These are phyloP conservation scores for Melitaea athalia DNA, from an alignment of 2,888 invertebrate genomes.

Conservation along the genomic window DNA sequence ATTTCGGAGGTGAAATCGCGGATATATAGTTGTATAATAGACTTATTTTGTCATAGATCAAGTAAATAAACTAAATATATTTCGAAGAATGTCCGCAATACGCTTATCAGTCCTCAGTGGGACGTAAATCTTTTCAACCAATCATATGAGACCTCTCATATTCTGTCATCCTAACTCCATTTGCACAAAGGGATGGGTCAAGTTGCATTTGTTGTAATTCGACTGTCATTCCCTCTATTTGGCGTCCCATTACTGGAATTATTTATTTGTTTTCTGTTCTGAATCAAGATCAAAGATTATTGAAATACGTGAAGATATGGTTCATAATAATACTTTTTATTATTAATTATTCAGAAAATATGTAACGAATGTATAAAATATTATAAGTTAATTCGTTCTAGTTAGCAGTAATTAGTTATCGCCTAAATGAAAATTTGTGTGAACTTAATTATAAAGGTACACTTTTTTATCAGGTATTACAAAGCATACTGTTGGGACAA, in stretches of 20 bases:
- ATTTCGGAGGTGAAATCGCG: too few relatives aligned
- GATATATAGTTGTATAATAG: background rate
- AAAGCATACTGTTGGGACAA: too few relatives aligned
- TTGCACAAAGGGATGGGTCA: constrained; percentile 40
- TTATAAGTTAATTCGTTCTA: too few relatives aligned
- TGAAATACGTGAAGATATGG: background rate
- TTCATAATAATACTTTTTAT: too few relatives aligned
- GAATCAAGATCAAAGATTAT: constrained; percentile 38
- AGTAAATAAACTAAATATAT: constrained; percentile 28
- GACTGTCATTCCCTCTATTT: constrained; percentile 52
- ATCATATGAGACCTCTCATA: constrained; percentile 32
- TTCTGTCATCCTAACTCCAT: constrained; percentile 23
- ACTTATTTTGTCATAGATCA: constrained; percentile 25
- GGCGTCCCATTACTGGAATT: constrained; percentile 55
- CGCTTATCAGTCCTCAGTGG: constrained; percentile 34
- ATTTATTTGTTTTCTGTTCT: constrained; percentile 56
- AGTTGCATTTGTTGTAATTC: constrained; percentile 50
- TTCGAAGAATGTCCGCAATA: constrained; percentile 28
- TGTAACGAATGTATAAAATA: background rate
- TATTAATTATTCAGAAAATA: background rate
- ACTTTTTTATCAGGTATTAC: too few relatives aligned
- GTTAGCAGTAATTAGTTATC: too few relatives aligned
- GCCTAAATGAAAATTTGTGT: too few relatives aligned
- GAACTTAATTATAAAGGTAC: too few relatives aligned
- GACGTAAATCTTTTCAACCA: constrained; percentile 36